Base-by-base conservation (phyloP, 2,113 vertebrate species). In the Etia nguti region DNA sequence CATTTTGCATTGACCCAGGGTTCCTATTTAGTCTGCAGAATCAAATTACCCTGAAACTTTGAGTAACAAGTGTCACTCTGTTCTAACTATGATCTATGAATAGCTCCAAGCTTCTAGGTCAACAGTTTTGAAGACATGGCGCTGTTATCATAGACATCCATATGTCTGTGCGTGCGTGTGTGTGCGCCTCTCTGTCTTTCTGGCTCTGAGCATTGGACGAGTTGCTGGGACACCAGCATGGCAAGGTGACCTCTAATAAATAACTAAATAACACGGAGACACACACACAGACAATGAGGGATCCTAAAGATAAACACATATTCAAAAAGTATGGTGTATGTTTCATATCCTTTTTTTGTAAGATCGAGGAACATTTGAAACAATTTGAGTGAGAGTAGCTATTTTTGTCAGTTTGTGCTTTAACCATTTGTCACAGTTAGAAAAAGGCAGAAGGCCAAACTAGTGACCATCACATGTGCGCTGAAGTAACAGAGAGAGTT, bases 231-330 rank as follows among this genome's bases (percentile, higher is more conserved):
- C 65, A 89, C 82, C 92, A 89, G 88, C 86, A 83, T 83, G 88
- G 81, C 90, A 94, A 94, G 92, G 94, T 94, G 92, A 94, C 91
- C 92, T 91, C 8, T 88, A 92, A 88, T 77, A 83, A 82, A 86
- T 56, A 80, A 57, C 79, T 31, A 79, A 86, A 87, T 65, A 79
- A 52, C 36, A 81, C 34, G 7, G 50, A 48, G 50, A 60, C 62
- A 85, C 31, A 56, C 34, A 24, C 60, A 56, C 3, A 55, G 9
- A 54, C 5, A 54, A n/a, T n/a, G n/a, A n/a, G n/a, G n/a, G n/a
- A 26, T 73, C 22, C n/a, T 24, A 24, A 70, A 10, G n/a, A 70
- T 24, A 3, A 38, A 70, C 65, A 38, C 20, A 70, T 2, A 0
- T 38, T 0, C 38, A 24, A 46, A 22, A 46, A 73, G 38, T 46